Evolutionary conservation across 2,113 vertebrate species (phyloP).

Genomic region (Ivindomyrus marchei): DNA sequence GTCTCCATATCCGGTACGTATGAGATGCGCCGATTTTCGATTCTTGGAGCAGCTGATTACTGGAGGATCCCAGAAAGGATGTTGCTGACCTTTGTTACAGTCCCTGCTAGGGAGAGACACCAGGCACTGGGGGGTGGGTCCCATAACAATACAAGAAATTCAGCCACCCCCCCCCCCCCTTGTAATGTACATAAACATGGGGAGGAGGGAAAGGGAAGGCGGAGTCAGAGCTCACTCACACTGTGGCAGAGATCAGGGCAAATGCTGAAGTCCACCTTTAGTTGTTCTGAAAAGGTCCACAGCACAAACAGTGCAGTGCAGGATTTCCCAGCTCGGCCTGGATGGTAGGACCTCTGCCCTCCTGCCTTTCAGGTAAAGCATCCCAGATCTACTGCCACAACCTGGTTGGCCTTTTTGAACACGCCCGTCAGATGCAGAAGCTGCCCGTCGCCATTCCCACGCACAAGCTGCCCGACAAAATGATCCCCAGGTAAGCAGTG

Average conservation of each 20-base stretch:
- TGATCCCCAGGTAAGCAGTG: slow-evolving; percentile 82
- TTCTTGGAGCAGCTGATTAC: neutral
- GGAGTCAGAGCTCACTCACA: neutral
- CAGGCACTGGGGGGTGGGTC: neutral
- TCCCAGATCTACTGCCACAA: slow-evolving; percentile 97
- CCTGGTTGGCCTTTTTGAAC: slow-evolving; percentile 86
- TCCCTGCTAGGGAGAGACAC: neutral
- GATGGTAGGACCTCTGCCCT: neutral
- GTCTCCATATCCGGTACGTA: slow-evolving; percentile 94
- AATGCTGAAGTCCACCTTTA: neutral
- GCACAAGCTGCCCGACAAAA: slow-evolving; percentile 92
- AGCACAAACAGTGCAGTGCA: neutral
- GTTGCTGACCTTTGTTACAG: neutral
- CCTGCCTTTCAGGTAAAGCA: slow-evolving; percentile 77
- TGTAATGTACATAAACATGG: neutral
- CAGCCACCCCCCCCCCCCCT: neutral
- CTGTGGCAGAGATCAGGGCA: neutral
- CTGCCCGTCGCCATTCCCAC: slow-evolving; percentile 94
- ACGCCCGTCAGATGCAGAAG: slow-evolving; percentile 94
- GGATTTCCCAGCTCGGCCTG: neutral
- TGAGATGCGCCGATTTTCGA: neutral
- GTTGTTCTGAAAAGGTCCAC: neutral
- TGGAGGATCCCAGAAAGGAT: neutral
- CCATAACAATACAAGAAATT: neutral
- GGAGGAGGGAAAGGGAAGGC: neutral